Conservation (phyloP, 2,888 invertebrate species). For the Rhyacophila evoluta region DNA sequence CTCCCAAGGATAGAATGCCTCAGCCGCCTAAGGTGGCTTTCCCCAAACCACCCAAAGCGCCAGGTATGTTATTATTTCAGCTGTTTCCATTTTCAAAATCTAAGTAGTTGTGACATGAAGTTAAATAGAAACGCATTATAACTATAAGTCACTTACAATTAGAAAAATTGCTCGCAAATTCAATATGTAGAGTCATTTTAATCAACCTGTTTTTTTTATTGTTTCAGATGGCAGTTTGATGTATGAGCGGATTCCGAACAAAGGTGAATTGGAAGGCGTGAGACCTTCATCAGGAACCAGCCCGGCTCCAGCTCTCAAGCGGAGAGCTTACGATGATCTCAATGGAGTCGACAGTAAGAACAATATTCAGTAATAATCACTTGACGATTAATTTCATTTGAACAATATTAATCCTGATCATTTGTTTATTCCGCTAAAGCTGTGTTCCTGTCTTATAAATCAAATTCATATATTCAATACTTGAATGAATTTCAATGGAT, state of each 20-base stretch:
- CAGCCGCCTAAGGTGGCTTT: constrained; percentile 85
- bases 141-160: too few relatives aligned
- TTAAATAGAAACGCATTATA: too few relatives aligned
- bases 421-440: too few relatives aligned
- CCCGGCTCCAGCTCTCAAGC: constrained; percentile 74
- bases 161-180: too few relatives aligned
- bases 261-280: constrained; percentile 77
- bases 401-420: too few relatives aligned
- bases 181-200: too few relatives aligned
- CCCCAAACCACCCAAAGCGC: constrained; percentile 91
- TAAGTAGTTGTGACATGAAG: background rate
- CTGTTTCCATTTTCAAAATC: background rate
- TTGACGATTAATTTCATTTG: too few relatives aligned
- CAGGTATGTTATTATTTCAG: constrained; percentile 67
- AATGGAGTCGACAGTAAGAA: constrained; percentile 89
- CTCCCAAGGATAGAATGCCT: constrained; percentile 82
- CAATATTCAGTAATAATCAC: background rate
- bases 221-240: constrained; percentile 85
- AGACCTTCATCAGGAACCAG: constrained; percentile 60
- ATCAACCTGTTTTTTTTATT: too few relatives aligned
- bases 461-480: too few relatives aligned
- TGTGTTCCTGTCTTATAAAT: too few relatives aligned
- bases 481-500: too few relatives aligned
- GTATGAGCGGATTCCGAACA: constrained; percentile 88
- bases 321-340: constrained; percentile 89